Base-by-base conservation (phyloP, 2,888 invertebrate species). In the Drosophila fungiperda region DNA sequence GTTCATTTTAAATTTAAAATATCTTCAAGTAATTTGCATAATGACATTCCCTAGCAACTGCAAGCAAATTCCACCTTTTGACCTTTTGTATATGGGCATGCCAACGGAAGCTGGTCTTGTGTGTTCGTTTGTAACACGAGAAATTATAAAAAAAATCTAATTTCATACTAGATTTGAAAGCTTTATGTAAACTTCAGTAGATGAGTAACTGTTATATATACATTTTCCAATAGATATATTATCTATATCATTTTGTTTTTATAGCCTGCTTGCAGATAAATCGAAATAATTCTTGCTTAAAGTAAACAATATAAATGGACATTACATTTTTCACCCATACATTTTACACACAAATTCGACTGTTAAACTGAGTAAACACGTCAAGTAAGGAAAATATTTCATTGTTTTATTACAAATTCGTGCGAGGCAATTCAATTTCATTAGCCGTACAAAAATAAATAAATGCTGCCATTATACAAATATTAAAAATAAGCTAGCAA, bases 11-110 rank as follows among this genome's bases (percentile, higher is more conserved):
- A 58, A 48, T 58, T 23, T 23, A 17, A 60, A 45, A 60, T 60
- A 40, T 33, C 15, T 58, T 49, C 23, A 4, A 60, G 54, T 54
- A 52, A 78, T 75, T 79, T 76, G 61, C 61, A 78, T 71, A 76
- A 78, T 78, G 64, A 54, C 57, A 61, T 69, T 60, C 8, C 60
- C 53, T 20, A 35, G 61, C 33, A 32, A 26, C 48, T 52, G 53
- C 45, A 55, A 40, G 38, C 33, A 50, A 36, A 63, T 45, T 12
- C 35, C 15, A 48, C 23, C n/a, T 40, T n/a, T 29, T 17, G 7
- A 29, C 29, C 58, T n/a, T 15, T 42, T 26, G 15, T 1, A 26
- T 5, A 12, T 4, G 15, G 1, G n/a, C 48, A 55, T 42, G 65
- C 36, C 60, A 57, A 49, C 52, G 59, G 62, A 65, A 66, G 29